Evolutionary conservation across 2,113 vertebrate species (phyloP), one percentile per base, ranked within the genome.

Genomic region (Centropus unirufus): DNA sequence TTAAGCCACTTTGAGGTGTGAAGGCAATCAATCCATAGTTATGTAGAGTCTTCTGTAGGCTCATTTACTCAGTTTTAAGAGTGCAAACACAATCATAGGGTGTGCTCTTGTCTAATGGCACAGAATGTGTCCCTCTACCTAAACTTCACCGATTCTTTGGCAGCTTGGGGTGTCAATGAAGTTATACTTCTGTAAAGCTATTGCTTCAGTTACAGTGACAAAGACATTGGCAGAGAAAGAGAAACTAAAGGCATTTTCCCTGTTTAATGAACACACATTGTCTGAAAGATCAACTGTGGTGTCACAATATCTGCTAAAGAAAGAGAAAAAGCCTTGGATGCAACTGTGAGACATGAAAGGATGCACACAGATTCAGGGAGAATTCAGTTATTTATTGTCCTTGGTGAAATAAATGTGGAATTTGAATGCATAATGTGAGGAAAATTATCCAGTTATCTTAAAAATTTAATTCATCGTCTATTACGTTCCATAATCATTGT

Each of bases 111-210:
- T 78, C 19, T 67, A 75, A 63, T 59, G 29, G n/a, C 24, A 46
- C 0, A 1, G 55, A 32, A 85, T 82, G 57, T 40, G 21, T 29
- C 76, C 0, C 0, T 54, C n/a, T 80, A 44, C 51, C 34, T 64
- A 80, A 83, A 73, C 20, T 4, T 75, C 42, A 63, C 27, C 46
- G 57, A 62, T 29, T 24, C 29, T 14, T 29, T 74, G 42, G 52
- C 24, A 44, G 68, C 20, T 23, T 14, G 30, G 30, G 54, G 8
- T n/a, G 23, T 26, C 51, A 64, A 57, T 14, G 27, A 89, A 91
- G 36, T 69, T 84, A 54, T 64, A 7, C 29, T 61, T 59, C 30
- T 78, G 46, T 55, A 55, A 42, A 6, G 27, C n/a, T 85, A 23
- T 32, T 62, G 46, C 6, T n/a, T 81, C 27, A 63, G 39, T 15